Conservation (phyloP, 2,888 invertebrate species). For the Gisinianus flammeolus region DNA sequence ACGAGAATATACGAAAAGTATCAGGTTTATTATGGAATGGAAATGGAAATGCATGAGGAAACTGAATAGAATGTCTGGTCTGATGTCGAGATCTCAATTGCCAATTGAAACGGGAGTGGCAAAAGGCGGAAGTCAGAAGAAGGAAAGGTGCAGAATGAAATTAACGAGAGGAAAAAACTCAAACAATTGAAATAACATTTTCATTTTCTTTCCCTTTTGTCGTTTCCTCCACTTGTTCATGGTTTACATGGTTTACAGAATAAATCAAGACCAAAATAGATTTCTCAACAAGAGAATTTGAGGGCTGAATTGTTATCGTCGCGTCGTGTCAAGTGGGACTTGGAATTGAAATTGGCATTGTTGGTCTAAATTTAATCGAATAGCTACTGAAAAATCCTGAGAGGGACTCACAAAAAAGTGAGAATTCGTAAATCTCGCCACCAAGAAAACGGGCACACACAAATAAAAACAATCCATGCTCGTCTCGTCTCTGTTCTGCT, state of each 20-base stretch:
- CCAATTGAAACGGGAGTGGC: too few relatives aligned
- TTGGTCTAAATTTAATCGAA: constrained; percentile 28
- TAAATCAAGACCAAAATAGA: neutral
- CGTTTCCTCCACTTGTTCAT: neutral
- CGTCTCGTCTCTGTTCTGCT: neutral
- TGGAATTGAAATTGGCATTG: too few relatives aligned
- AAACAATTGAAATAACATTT: constrained; percentile 19
- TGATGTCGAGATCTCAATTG: too few relatives aligned
- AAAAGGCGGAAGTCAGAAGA: too few relatives aligned
- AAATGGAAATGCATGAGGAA: too few relatives aligned
- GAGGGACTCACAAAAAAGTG: neutral
- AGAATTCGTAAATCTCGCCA: constrained; percentile 1
- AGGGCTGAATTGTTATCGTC: too few relatives aligned
- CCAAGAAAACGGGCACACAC: neutral
- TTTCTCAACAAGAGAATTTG: neutral
- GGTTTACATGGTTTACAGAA: neutral
- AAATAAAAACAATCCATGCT: neutral
- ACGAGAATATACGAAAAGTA: too few relatives aligned
- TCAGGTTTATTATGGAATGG: too few relatives aligned
- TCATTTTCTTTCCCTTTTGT: neutral
- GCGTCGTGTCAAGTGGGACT: constrained; percentile 11
- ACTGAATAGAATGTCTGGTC: too few relatives aligned
- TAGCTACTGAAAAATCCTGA: constrained; percentile 3
- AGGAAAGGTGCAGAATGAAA: too few relatives aligned
- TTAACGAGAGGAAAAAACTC: neutral